Evolutionary conservation across 2,113 vertebrate genomes (phyloP).

Genomic region (Nycticebus coucang): DNA sequence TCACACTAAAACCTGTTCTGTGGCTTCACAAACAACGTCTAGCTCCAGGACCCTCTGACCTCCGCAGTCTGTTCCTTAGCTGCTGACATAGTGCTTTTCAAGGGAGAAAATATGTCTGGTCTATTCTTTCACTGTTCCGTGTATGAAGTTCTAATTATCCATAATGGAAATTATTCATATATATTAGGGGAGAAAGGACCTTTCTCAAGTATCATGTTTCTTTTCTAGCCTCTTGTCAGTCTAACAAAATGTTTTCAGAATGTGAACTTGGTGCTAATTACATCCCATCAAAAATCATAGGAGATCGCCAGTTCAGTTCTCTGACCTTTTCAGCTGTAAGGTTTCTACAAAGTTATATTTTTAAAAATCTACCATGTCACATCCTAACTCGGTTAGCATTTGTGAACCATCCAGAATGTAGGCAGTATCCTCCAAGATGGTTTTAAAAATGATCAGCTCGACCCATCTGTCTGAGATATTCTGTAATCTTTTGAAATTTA

Average conservation of each 20-base stretch:
- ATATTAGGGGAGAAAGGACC: not conserved
- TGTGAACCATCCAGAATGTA: not conserved
- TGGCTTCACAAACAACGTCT: conserved; percentile 60
- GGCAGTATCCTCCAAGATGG: not conserved
- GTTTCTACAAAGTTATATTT: not conserved
- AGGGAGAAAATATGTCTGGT: conserved; percentile 50
- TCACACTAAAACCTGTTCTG: conserved; percentile 62
- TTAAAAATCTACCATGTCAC: not conserved
- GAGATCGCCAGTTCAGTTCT: not conserved
- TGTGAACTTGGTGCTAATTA: conserved; percentile 31
- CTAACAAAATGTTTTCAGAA: conserved; percentile 52
- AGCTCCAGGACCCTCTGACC: conserved; percentile 73
- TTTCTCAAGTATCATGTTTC: conserved; percentile 32
- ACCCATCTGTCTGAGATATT: not conserved
- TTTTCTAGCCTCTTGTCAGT: conserved; percentile 20
- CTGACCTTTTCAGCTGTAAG: not conserved
- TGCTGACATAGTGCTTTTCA: conserved; percentile 43
- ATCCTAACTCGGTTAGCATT: not conserved
- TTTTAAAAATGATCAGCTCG: not conserved
- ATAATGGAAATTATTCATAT: conserved; percentile 32
- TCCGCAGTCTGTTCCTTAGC: conserved; percentile 68
- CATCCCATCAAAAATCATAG: not conserved
- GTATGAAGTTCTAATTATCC: conserved; percentile 49
- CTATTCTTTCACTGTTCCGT: conserved; percentile 24
- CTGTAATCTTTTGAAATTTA: not conserved